A percentile compares a stretch with the other conserved stretches of the same genome.
These are phyloP conservation scores for Neogale vison DNA, from an alignment of 2,113 vertebrate species.

Conservation along the genomic window DNA sequence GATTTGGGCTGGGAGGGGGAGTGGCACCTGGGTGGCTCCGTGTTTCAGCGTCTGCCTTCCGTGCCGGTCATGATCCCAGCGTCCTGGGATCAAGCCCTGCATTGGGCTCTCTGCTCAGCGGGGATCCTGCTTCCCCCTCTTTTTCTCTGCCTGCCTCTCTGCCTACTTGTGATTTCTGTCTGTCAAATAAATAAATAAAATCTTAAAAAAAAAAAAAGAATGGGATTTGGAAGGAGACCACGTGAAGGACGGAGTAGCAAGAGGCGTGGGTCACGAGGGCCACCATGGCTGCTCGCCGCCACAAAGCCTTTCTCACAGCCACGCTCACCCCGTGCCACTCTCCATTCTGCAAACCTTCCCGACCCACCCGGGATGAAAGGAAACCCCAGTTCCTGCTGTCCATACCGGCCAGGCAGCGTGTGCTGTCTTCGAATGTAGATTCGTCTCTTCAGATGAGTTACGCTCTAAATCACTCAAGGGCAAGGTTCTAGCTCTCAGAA, in stretches of 20 bases:
- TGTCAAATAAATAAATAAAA: too few species aligned
- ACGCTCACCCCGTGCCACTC: fast-evolving
- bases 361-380: fast-evolving
- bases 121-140: too few species aligned
- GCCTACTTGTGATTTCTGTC: too few species aligned
- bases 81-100: too few species aligned
- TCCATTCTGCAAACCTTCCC: background rate
- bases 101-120: too few species aligned
- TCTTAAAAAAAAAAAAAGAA: background rate
- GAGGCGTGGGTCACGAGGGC: background rate
- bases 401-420: fast-evolving
- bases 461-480: background rate
- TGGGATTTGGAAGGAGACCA: background rate
- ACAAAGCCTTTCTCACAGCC: background rate
- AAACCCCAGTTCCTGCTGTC: fast-evolving
- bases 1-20: background rate
- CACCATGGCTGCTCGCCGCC: background rate
- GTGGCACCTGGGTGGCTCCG: too few species aligned
- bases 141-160: too few species aligned
- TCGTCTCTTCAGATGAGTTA: background rate
- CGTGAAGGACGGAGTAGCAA: too few species aligned
- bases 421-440: fast-evolving
- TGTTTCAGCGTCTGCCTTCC: too few species aligned
- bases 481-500: background rate
- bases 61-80: too few species aligned